These are phyloP conservation scores for Drosophila demipolita DNA, from an alignment of 2,888 invertebrate species.

Conservation along the genomic window DNA sequence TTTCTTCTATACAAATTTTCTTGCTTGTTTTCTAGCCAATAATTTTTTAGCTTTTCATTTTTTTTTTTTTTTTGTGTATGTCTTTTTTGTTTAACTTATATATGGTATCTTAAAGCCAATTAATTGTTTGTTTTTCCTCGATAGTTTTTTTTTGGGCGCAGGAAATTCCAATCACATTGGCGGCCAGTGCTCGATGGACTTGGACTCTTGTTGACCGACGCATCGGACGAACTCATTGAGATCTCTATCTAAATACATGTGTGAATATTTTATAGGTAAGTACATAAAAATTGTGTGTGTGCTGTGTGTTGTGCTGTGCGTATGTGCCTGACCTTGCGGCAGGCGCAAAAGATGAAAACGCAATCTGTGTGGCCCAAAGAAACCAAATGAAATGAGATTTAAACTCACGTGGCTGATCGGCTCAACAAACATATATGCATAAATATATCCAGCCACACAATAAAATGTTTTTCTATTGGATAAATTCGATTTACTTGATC, in stretches of 20 bases:
- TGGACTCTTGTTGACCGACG: slow-evolving; percentile 49
- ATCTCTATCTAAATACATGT: slow-evolving; percentile 52
- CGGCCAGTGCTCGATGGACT: slow-evolving; percentile 42
- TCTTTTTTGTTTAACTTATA: background rate
- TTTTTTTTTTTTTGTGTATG: slow-evolving; percentile 1
- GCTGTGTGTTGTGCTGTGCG: slow-evolving; percentile 12
- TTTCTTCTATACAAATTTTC: background rate
- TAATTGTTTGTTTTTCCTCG: background rate
- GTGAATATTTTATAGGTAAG: slow-evolving; percentile 70
- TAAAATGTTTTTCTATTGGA: slow-evolving; percentile 28
- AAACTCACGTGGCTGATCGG: slow-evolving; percentile 46
- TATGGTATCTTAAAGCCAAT: background rate
- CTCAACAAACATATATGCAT: slow-evolving; percentile 9
- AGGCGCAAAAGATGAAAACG: slow-evolving; percentile 69
- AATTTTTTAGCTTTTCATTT: background rate
- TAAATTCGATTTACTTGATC: background rate
- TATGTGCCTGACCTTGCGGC: slow-evolving; percentile 62
- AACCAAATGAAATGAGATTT: slow-evolving; percentile 11
- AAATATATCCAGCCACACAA: slow-evolving; percentile 12
- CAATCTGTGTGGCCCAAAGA: slow-evolving; percentile 30
- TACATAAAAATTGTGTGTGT: slow-evolving; percentile 62
- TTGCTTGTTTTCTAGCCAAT: no score
- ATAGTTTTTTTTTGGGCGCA: slow-evolving; percentile 14
- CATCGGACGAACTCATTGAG: slow-evolving; percentile 33
- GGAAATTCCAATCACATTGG: slow-evolving; percentile 60